These are phyloP conservation scores for Drosophila tripunctata DNA, from an alignment of 2,888 invertebrate species.

Conservation along the genomic window DNA sequence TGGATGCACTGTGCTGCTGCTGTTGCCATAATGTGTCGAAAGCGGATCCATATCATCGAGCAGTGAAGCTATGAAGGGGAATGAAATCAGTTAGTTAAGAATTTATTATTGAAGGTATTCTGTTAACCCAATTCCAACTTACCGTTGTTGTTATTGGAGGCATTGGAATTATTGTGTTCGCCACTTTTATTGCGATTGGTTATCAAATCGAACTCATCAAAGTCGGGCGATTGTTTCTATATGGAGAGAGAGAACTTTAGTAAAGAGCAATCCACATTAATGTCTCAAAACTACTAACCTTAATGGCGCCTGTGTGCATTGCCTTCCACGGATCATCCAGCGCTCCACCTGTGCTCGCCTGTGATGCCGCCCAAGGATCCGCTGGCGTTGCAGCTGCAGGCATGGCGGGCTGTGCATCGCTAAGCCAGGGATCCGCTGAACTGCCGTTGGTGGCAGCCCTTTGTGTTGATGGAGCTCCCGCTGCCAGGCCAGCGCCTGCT, in stretches of 20 bases:
- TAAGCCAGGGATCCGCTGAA: constrained; percentile 81
- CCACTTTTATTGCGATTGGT: constrained; percentile 89
- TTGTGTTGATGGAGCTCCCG: constrained; percentile 55
- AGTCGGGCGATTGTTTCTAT: constrained; percentile 86
- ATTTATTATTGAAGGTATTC: not conserved
- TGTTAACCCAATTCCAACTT: too few species aligned
- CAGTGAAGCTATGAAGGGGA: constrained; percentile 79
- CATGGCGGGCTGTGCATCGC: constrained; percentile 49
- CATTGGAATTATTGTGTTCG: constrained; percentile 76
- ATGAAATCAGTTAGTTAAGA: not conserved
- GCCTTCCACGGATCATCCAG: constrained; percentile 87
- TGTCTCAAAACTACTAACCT: constrained; percentile 54
- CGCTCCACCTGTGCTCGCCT: constrained; percentile 61
- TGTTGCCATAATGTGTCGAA: constrained; percentile 71
- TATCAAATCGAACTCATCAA: constrained; percentile 95
- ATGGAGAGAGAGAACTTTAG: not conserved
- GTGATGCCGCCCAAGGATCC: constrained; percentile 73
- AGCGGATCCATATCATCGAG: constrained; percentile 84
- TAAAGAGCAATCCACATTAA: not conserved
- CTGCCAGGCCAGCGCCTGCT: constrained; percentile 48
- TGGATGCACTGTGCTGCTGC: constrained; percentile 53
- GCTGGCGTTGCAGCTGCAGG: constrained; percentile 53
- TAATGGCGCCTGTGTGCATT: constrained; percentile 82
- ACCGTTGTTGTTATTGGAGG: constrained; percentile 84
- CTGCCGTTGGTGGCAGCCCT: constrained; percentile 57